These are phyloP conservation scores for Drosophila neoperkinsi DNA, from an alignment of 2,888 invertebrate species.

Conservation along the genomic window DNA sequence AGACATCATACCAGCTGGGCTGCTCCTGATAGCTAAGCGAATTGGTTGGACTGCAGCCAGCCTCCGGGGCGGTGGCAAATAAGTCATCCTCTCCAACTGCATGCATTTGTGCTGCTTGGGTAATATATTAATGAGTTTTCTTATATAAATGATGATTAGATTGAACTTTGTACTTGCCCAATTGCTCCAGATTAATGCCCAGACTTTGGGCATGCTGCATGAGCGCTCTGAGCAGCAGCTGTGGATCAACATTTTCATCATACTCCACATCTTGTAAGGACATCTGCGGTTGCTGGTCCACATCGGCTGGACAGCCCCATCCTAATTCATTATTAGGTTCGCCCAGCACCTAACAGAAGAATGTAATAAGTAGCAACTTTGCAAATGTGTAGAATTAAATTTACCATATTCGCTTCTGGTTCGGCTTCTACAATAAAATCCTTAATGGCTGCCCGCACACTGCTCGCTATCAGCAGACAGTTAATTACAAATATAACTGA, in stretches of 20 bases:
- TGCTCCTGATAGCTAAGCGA: slow-evolving; percentile 14
- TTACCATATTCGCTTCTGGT: slow-evolving; percentile 29
- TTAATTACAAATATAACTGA: slow-evolving; percentile 12
- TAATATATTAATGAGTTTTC: not conserved
- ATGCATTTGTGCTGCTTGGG: slow-evolving; percentile 7
- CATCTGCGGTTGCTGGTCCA: slow-evolving; percentile 17
- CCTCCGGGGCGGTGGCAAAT: not conserved
- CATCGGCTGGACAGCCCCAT: slow-evolving; percentile 16
- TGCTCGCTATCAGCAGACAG: slow-evolving; percentile 32
- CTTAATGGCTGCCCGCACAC: slow-evolving; percentile 52
- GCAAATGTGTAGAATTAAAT: not conserved
- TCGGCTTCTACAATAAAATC: slow-evolving; percentile 69
- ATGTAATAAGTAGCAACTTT: not conserved
- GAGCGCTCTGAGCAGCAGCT: slow-evolving; percentile 42
- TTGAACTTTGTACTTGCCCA: slow-evolving; percentile 41
- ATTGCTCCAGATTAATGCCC: slow-evolving; percentile 57
- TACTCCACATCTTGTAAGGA: slow-evolving; percentile 32
- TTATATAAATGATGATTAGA: no score
- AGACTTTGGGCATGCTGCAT: slow-evolving; percentile 58
- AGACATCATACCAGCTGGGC: slow-evolving; percentile 60
- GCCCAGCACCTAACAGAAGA: slow-evolving; percentile 1
- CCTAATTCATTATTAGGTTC: slow-evolving; percentile 16
- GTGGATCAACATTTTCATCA: slow-evolving; percentile 49
- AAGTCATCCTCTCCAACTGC: slow-evolving; percentile 1
- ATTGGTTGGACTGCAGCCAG: slow-evolving; percentile 29